Evolutionary conservation across 1,140 invertebrate genomes (phyloP), one percentile per base, ranked within the genome.

Genomic region (Scaptomyza hsui): DNA sequence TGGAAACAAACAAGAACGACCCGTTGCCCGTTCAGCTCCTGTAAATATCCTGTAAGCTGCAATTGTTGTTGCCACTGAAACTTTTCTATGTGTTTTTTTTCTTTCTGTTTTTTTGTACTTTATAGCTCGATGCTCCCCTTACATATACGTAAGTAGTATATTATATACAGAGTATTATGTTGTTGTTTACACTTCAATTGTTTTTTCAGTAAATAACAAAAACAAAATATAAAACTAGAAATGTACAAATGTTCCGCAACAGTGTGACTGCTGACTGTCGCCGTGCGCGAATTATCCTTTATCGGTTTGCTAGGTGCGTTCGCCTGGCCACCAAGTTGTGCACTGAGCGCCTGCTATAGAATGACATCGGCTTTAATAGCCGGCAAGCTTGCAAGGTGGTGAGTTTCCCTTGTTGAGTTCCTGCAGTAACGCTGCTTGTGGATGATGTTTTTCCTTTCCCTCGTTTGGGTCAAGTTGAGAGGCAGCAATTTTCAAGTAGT

Each of bases 361-460:
- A 59, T 57, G 55, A 45, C 60, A 45, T 44, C 70, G 71, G 62
- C 60, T 86, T 86, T 88, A 86, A 82, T 82, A 88, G 65, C 47
- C 62, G 45, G 13, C 59, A 51, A 44, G 26, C 26, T 6, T 26
- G 32, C 19, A 12, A 55, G 41, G 69, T 75, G 82, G 82, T 86
- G 82, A 88, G 29, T 86, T 86, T 88, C 61, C 44, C 42, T 19
- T 15, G 47, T 1, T 12, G 24, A 10, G 67, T 18, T 74, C 70
- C 78, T 70, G 35, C 3, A 18, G 19, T 32, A 49, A 47, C n/a
- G 21, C 52, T 45, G n/a, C 19, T 41, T 41, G 42, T 49, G 47
- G 49, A 29, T 68, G 55, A 9, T 7, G 6, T 19, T 21, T 26
- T 29, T 42, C 21, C 56, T 24, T 35, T 68, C 26, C 32, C 10